A percentile compares a stretch with the other conserved stretches of the same genome.
Evolutionary conservation across 2,888 invertebrate species (phyloP).

Genomic region (Clitarchus hookeri): DNA sequence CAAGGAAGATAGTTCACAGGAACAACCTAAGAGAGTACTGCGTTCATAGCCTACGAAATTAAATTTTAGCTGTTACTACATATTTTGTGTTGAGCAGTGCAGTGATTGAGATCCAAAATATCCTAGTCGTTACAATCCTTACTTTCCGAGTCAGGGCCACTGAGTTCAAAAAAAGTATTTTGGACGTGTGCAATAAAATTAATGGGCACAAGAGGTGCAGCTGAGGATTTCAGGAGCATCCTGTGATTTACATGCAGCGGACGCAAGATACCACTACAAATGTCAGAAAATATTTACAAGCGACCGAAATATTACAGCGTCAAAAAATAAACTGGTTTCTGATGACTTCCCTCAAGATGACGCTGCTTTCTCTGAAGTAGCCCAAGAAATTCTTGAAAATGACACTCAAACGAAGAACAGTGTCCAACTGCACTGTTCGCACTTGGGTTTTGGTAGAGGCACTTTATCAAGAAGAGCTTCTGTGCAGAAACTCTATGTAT

Average conservation of each 20-base stretch:
- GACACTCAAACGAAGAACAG: not conserved
- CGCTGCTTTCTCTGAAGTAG: not conserved
- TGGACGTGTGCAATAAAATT: not conserved
- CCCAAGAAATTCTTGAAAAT: not conserved
- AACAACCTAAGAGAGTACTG: too few species aligned
- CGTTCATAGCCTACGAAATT: too few species aligned
- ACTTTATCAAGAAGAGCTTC: not conserved
- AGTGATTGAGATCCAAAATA: not conserved
- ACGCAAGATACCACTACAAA: not conserved
- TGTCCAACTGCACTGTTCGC: not conserved
- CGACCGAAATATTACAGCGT: not conserved
- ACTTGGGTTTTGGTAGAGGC: not conserved
- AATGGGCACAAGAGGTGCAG: slow-evolving; percentile 5
- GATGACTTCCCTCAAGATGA: not conserved
- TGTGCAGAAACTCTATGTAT: not conserved
- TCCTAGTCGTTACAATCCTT: not conserved
- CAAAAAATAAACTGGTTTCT: not conserved
- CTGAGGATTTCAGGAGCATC: not conserved
- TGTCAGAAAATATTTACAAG: slow-evolving; percentile 11
- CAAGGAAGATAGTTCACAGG: too few species aligned
- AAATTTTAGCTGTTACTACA: not conserved
- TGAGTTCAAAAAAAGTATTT: not conserved
- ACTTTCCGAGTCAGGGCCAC: not conserved
- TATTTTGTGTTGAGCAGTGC: not conserved
- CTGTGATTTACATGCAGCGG: not conserved